A percentile compares a stretch with the other conserved stretches of the same genome.
Evolutionary conservation across 2,888 invertebrate species (phyloP).

Genomic region (Agonopterix alstromeriana): DNA sequence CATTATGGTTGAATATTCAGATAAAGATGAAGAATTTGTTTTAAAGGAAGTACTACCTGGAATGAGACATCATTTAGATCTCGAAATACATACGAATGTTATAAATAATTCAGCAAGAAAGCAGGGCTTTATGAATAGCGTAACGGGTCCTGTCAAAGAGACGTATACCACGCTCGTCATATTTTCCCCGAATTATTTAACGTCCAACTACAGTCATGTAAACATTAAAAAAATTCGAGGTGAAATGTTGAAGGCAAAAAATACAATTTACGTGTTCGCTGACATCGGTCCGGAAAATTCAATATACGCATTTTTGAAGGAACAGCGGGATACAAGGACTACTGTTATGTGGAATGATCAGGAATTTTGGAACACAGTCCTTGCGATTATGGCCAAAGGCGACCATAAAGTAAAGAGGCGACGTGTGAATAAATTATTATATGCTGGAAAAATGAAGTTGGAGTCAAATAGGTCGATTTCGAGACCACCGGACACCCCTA

Average conservation of each 20-base stretch:
- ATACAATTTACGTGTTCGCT: conserved; percentile 54
- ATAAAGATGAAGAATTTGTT: conserved; percentile 54
- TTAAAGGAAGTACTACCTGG: conserved; percentile 48
- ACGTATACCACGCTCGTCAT: conserved; percentile 38
- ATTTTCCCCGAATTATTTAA: conserved; percentile 62
- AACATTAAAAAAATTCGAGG: conserved; percentile 62
- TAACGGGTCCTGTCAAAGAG: conserved; percentile 29
- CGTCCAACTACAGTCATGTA: conserved; percentile 52
- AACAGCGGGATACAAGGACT: conserved; percentile 47
- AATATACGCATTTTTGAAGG: conserved; percentile 59
- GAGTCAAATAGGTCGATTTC: conserved; percentile 30
- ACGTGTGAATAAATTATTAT: conserved; percentile 10
- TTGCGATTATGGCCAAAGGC: conserved; percentile 27
- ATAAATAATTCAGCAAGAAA: conserved; percentile 9
- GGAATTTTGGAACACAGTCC: conserved; percentile 53
- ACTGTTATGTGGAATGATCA: conserved; percentile 55
- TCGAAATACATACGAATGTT: conserved; percentile 31
- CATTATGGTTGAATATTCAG: conserved; percentile 40
- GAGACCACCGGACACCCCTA: conserved; percentile 35
- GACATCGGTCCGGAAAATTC: conserved; percentile 63
- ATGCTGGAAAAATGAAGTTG: conserved; percentile 21
- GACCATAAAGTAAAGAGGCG: conserved; percentile 15
- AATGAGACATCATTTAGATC: conserved; percentile 34
- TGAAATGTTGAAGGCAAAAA: conserved; percentile 52
- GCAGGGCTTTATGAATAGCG: conserved; percentile 26